phyloP scores from a whole-genome alignment of 2,113 vertebrate genomes.

The Ibidorhyncha struthersii region DNA sequence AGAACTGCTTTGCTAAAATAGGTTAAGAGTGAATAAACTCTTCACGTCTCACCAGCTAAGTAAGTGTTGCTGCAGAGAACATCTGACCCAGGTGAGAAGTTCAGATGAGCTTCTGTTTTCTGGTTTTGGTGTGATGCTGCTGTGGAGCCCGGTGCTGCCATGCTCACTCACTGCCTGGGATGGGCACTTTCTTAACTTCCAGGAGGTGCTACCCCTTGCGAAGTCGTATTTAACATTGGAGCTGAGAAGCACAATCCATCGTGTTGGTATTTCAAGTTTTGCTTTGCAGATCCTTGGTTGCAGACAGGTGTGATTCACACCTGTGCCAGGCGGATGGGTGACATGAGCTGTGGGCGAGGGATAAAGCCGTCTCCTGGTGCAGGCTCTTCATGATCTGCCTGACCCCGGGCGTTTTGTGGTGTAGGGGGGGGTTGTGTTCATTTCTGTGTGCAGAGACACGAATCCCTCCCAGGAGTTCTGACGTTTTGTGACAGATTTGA shows the following conservation, averaged over 20 bases:
- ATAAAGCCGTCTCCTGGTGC: neutral
- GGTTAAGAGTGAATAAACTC: neutral
- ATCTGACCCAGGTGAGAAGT: neutral
- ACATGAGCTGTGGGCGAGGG: slow-evolving; percentile 58
- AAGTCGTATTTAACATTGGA: neutral
- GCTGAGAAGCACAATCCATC: neutral
- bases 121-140: neutral
- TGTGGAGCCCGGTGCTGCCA: fast-evolving
- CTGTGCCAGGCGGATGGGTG: slow-evolving; percentile 52
- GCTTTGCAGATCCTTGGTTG: neutral
- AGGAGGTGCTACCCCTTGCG: neutral
- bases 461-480: slow-evolving; percentile 75
- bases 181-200: neutral
- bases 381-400: slow-evolving; percentile 2
- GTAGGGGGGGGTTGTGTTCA: slow-evolving; percentile 7
- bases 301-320: neutral
- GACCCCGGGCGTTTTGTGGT: slow-evolving; percentile 73
- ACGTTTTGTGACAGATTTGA: slow-evolving; percentile 44
- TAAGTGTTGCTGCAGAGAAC: neutral
- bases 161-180: neutral
- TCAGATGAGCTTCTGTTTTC: neutral
- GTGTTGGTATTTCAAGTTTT: neutral
- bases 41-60: neutral
- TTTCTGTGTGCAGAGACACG: slow-evolving; percentile 71
- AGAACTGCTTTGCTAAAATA: neutral